Percentiles rank a stretch among this genome's conserved stretches.
Evolutionary conservation across 2,888 invertebrate species (phyloP).

Genomic region (Synergus itoensis): DNA sequence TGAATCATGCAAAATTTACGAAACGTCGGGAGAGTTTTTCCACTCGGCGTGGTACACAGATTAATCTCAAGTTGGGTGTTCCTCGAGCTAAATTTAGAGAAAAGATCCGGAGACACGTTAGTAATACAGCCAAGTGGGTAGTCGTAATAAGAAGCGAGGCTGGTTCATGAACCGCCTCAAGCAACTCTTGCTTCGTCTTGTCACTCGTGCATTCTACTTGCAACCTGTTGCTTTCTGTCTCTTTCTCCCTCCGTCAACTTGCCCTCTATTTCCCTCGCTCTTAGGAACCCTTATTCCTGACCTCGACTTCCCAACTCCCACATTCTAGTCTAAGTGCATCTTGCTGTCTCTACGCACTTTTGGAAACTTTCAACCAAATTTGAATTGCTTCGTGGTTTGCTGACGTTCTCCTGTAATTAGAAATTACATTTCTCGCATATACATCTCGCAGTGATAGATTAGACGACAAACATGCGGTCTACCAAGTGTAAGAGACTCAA

Average conservation of each 20-base stretch:
- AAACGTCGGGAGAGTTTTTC: conserved; percentile 32
- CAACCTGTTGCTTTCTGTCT: conserved; percentile 76
- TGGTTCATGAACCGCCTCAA: conserved; percentile 51
- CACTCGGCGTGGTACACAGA: conserved; percentile 14
- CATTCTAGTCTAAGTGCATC: background rate
- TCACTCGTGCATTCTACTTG: conserved; percentile 73
- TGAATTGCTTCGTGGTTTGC: conserved; percentile 13
- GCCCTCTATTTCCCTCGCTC: conserved; percentile 51
- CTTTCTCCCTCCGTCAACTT: conserved; percentile 60
- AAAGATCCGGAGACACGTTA: conserved; percentile 40
- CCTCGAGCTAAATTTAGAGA: conserved; percentile 41
- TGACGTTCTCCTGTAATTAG: conserved; percentile 24
- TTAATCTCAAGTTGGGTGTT: conserved; percentile 40
- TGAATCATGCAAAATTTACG: conserved; percentile 18
- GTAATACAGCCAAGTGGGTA: conserved; percentile 36
- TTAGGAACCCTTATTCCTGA: conserved; percentile 22
- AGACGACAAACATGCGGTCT: background rate
- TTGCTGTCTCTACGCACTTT: conserved; percentile 37
- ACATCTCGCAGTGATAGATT: background rate
- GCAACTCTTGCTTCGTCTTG: conserved; percentile 62
- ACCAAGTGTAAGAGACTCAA: background rate
- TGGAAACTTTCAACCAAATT: conserved; percentile 35
- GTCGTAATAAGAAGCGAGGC: conserved; percentile 38
- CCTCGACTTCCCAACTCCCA: conserved; percentile 28
- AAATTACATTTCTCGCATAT: conserved; percentile 27